Evolutionary conservation across 2,797 vertebrate species (phyloP), one percentile per base, ranked within the genome.

Genomic region (Sebastiscus albofasciatus): DNA sequence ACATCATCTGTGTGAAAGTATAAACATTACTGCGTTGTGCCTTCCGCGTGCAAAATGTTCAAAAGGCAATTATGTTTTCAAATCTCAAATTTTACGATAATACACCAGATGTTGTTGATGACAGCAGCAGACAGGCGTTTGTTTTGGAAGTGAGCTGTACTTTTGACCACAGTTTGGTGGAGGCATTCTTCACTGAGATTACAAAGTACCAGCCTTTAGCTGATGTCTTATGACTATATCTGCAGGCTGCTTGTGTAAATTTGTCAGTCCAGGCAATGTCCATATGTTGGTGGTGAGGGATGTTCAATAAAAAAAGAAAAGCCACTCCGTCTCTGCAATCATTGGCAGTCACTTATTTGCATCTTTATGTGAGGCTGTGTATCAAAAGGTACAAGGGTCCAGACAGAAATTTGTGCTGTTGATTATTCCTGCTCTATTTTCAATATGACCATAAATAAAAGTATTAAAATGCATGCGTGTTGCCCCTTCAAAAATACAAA

Each of bases 401-500:
- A 59, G 68, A 49, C 8, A 26, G 3, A 31, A 3, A 0, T 54
- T 18, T 39, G 9, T 58, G 12, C 14, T 66, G 68, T 36, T 59
- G 20, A 49, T 65, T 70, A 36, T 24, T 71, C 34, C n/a, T 72
- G 11, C 74, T 74, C 24, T 24, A 2, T 59, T 69, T 79, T 34
- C 6, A 65, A 66, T 36, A 26, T 4, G 1, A 68, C 33, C 16
- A 67, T 24, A n/a, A 62, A 76, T 39, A 68, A 59, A 74, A 55
- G 29, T 5, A 54, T 49, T 75, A 22, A 65, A 75, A 49, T 56
- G 22, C 33, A 13, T 60, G 46, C 56, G 16, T 56, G 29, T 74
- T 61, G 70, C 52, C 22, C 12, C 34, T 59, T 77, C 8, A 24
- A 73, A 72, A 71, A 77, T 3, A 79, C 12, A 75, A 49, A 74